Conservation (phyloP, 2,888 invertebrate genomes). For the Pammene aurita region DNA sequence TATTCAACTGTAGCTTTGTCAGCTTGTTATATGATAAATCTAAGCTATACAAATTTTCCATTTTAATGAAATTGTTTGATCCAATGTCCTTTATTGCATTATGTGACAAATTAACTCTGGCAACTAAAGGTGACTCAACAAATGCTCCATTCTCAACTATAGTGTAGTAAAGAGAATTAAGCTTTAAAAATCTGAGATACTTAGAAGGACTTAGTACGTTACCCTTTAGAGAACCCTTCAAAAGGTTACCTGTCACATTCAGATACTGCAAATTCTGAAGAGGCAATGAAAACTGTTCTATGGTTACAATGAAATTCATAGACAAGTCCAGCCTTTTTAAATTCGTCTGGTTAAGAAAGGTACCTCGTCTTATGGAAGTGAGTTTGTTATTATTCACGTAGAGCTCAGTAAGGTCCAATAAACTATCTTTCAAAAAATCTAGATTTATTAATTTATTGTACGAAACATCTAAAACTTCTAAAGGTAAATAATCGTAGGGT, state of each 20-base stretch:
- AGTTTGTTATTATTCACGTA: slow-evolving; percentile 64
- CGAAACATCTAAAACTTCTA: slow-evolving; percentile 64
- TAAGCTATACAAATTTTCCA: slow-evolving; percentile 66
- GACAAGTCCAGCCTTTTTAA: slow-evolving; percentile 66
- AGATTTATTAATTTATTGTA: slow-evolving; percentile 58
- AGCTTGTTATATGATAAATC: slow-evolving; percentile 68
- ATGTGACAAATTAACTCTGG: slow-evolving; percentile 65
- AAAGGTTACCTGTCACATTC: slow-evolving; percentile 57
- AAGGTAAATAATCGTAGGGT: slow-evolving; percentile 19
- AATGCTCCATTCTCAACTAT: slow-evolving; percentile 62
- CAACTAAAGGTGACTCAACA: slow-evolving; percentile 61
- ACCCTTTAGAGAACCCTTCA: slow-evolving; percentile 56
- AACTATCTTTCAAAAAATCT: slow-evolving; percentile 56
- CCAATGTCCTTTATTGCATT: slow-evolving; percentile 61
- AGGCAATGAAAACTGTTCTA: slow-evolving; percentile 63
- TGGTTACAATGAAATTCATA: slow-evolving; percentile 58
- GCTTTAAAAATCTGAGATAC: slow-evolving; percentile 63
- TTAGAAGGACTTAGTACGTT: slow-evolving; percentile 66
- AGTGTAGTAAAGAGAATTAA: slow-evolving; percentile 61
- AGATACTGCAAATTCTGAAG: slow-evolving; percentile 66
- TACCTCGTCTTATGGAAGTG: slow-evolving; percentile 47
- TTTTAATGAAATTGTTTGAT: slow-evolving; percentile 59
- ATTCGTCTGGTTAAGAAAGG: slow-evolving; percentile 57
- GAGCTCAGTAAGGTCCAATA: slow-evolving; percentile 59
- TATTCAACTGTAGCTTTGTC: slow-evolving; percentile 52